A percentile compares a stretch with the other conserved stretches of the same genome.
These are phyloP conservation scores for Narcine bancroftii DNA, from an alignment of 2,113 vertebrate species.

Conservation along the genomic window DNA sequence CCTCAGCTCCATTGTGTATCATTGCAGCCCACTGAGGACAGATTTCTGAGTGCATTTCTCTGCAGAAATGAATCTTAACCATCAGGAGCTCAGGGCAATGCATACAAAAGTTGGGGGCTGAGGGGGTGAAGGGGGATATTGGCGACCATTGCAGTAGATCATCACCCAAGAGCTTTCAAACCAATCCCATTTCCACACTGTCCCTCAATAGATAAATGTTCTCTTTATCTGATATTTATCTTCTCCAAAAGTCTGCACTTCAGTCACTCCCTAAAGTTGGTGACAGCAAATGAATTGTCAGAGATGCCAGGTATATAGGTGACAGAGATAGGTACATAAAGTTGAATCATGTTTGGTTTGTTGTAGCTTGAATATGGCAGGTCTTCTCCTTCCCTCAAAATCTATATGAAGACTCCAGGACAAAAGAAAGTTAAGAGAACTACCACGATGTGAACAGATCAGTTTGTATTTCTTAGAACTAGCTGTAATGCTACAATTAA, in stretches of 20 bases:
- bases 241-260: neutral
- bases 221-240: neutral
- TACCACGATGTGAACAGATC: neutral
- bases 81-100: neutral
- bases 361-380: neutral
- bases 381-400: neutral
- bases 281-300: neutral
- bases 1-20: too few species aligned
- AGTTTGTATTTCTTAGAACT: neutral
- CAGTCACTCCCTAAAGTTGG: neutral
- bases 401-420: neutral
- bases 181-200: neutral
- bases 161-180: neutral
- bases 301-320: neutral
- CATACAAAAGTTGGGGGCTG: too few species aligned
- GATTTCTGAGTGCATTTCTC: neutral
- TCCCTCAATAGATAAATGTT: neutral
- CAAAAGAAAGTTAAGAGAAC: neutral
- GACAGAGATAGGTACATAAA: neutral
- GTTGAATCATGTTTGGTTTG: neutral
- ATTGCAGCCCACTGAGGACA: neutral
- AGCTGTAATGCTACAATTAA: neutral
- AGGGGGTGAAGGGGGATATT: neutral
- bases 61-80: neutral
- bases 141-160: neutral